Percentiles rank a stretch among this genome's conserved stretches.
phyloP scores from a whole-genome alignment of 2,113 vertebrate genomes.

The Propithecus coquereli region DNA sequence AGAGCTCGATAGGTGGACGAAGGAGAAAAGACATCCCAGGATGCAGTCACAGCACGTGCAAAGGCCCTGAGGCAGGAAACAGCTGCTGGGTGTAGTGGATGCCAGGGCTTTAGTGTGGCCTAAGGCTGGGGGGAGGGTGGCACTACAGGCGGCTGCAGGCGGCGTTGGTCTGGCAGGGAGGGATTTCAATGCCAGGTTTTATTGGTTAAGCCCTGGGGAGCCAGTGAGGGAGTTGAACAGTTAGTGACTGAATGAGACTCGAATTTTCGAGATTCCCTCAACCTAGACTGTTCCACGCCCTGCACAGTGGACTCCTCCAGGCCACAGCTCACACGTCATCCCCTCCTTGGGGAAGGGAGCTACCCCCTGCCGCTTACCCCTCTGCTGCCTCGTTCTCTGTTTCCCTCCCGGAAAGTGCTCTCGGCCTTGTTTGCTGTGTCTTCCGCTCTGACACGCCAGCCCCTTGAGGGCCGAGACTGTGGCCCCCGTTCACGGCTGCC shows the following conservation, averaged over 20 bases:
- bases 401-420: not conserved
- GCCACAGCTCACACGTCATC: not conserved
- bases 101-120: not conserved
- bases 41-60: not conserved
- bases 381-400: not conserved
- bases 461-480: not conserved
- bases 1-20: not conserved
- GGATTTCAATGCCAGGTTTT: not conserved
- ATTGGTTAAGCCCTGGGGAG: not conserved
- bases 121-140: not conserved
- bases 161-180: not conserved
- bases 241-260: not conserved
- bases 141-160: not conserved
- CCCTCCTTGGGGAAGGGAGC: not conserved
- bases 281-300: too few relatives aligned
- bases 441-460: too few relatives aligned
- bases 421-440: not conserved
- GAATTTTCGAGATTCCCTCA: not conserved
- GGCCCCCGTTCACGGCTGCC: not conserved
- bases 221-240: not conserved
- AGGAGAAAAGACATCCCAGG: not conserved
- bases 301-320: not conserved
- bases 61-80: conserved; percentile 4
- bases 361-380: fast-evolving
- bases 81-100: fast-evolving